Conservation (phyloP, 1,140 invertebrate genomes). For the Listronotus bonariensis region DNA sequence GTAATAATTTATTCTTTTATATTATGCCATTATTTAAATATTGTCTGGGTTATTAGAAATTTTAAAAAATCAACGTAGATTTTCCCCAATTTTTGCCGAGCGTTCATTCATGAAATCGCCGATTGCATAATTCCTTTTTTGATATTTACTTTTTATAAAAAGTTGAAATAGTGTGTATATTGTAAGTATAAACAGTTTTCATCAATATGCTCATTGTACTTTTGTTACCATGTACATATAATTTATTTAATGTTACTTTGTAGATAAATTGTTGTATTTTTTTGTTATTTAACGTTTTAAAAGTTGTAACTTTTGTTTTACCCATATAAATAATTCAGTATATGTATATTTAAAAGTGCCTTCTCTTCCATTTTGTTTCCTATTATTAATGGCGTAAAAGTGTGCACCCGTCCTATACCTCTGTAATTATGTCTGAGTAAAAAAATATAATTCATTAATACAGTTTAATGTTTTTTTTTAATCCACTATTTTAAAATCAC, state of each 20-base stretch:
- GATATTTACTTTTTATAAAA: too few species aligned
- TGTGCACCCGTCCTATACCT: constrained; percentile 20
- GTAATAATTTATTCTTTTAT: too few species aligned
- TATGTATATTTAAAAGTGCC: constrained; percentile 12
- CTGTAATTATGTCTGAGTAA: constrained; percentile 13
- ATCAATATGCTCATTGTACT: background rate
- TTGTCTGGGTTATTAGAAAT: too few species aligned
- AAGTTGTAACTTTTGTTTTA: too few species aligned
- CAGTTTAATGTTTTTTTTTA: background rate
- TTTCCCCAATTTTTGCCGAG: too few species aligned
- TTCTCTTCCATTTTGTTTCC: constrained; percentile 16
- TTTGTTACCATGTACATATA: constrained; percentile 17
- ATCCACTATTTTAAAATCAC: too few species aligned
- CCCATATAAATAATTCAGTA: too few species aligned
- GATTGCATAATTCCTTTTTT: too few species aligned
- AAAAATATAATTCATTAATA: constrained; percentile 1
- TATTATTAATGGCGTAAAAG: constrained; percentile 14
- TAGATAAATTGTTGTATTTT: constrained; percentile 10
- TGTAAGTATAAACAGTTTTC: background rate
- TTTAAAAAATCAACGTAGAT: too few species aligned
- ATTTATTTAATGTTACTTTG: constrained; percentile 18
- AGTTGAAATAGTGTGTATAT: background rate
- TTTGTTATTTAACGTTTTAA: background rate
- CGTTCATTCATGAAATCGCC: too few species aligned
- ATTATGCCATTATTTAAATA: too few species aligned